Conservation (phyloP, 92 coral and sea anemone genomes). For the Pocillopora meandrina region DNA sequence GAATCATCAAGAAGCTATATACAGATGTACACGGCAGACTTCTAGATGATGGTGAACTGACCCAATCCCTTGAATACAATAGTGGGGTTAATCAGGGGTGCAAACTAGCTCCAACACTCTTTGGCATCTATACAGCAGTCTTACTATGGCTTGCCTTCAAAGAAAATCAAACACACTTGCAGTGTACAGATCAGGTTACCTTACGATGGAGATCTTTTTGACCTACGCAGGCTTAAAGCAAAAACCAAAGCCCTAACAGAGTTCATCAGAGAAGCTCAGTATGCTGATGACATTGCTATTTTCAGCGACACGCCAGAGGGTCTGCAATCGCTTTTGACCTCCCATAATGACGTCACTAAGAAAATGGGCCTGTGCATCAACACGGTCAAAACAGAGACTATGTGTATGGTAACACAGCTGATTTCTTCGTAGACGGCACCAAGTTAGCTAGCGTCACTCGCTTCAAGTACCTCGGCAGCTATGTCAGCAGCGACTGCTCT, state of each 20-base stretch:
- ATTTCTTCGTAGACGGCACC: conserved; percentile 20
- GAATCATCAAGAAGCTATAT: conserved; percentile 20
- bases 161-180: not conserved
- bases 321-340: conserved; percentile 14
- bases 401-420: conserved; percentile 33
- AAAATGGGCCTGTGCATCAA: conserved; percentile 28
- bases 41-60: not conserved
- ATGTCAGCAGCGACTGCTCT: conserved; percentile 25
- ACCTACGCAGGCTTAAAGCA: conserved; percentile 25
- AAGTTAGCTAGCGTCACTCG: conserved; percentile 17
- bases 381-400: conserved; percentile 37
- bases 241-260: conserved; percentile 20
- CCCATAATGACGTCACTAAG: conserved; percentile 13
- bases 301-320: conserved; percentile 28
- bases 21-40: conserved; percentile 18
- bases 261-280: conserved; percentile 35
- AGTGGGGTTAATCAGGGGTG: conserved; percentile 7
- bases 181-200: conserved; percentile 36
- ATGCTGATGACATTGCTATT: conserved; percentile 34
- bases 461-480: conserved; percentile 49
- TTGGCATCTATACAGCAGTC: conserved; percentile 23
- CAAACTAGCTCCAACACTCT: conserved; percentile 18
- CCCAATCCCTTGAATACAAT: not conserved
- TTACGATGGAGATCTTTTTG: not conserved
- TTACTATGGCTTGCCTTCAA: conserved; percentile 4